These are phyloP conservation scores for Trachymyrmex septentrionalis DNA, from an alignment of 1,140 invertebrate genomes.

Conservation along the genomic window DNA sequence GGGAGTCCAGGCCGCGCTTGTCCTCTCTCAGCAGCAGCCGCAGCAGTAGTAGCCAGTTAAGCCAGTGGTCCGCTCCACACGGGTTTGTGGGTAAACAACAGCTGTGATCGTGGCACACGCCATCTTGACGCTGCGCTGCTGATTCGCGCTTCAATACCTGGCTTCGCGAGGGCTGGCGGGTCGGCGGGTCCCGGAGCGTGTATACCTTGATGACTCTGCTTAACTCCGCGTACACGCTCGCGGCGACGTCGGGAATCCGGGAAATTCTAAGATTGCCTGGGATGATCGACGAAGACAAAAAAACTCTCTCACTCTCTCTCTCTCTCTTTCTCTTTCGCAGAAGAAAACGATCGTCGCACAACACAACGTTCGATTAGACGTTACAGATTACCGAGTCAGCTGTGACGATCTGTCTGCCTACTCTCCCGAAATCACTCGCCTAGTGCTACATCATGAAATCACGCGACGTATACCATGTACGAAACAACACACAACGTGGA, in stretches of 20 bases:
- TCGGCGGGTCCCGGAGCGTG: background rate
- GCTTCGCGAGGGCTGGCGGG: conserved; percentile 13
- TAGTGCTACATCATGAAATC: conserved; percentile 50
- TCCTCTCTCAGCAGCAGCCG: conserved; percentile 45
- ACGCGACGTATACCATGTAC: conserved; percentile 1
- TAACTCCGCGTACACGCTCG: background rate
- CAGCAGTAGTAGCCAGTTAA: conserved; percentile 7
- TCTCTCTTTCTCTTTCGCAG: background rate
- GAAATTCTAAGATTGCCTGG: too few species aligned
- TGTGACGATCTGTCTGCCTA: conserved; percentile 14
- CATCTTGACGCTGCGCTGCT: conserved; percentile 76
- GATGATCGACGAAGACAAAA: background rate
- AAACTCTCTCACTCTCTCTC: background rate
- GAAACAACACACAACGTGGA: conserved; percentile 9
- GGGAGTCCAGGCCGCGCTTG: conserved; percentile 36
- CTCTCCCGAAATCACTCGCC: background rate
- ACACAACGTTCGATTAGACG: background rate
- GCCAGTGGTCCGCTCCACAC: conserved; percentile 56
- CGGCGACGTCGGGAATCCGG: background rate
- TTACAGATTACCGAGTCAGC: background rate
- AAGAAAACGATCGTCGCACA: background rate
- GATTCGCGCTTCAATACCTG: conserved; percentile 30
- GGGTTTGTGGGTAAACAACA: conserved; percentile 85
- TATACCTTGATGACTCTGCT: too few species aligned
- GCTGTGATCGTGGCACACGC: conserved; percentile 80